Evolutionary conservation across 2,797 vertebrate genomes (phyloP).

Genomic region (Cebuella pygmaea): DNA sequence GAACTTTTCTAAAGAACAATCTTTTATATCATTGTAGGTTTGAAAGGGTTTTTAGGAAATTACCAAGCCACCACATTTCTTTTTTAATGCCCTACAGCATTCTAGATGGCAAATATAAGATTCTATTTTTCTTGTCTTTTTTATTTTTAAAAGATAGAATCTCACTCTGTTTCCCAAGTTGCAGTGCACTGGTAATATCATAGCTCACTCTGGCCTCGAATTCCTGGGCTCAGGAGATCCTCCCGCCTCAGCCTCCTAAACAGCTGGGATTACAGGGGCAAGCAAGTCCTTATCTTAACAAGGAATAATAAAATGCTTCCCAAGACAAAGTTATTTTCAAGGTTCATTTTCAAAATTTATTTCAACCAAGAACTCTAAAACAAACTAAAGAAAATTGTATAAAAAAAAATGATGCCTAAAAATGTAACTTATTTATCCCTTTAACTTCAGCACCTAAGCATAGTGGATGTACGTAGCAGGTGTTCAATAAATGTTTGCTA

Average conservation of each 20-base stretch:
- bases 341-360: conserved; percentile 40
- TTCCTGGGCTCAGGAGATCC: background rate
- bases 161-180: background rate
- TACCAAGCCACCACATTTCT: background rate
- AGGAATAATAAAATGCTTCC: conserved; percentile 10
- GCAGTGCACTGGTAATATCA: background rate
- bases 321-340: conserved; percentile 16
- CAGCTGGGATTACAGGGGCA: background rate
- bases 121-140: background rate
- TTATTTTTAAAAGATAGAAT: background rate
- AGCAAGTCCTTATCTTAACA: background rate
- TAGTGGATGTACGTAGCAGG: background rate
- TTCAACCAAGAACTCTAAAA: conserved; percentile 43
- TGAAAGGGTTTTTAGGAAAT: background rate
- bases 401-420: conserved; percentile 24
- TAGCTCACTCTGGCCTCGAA: background rate
- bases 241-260: background rate
- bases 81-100: background rate
- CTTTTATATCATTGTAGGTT: background rate
- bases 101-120: background rate
- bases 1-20: conserved; percentile 3
- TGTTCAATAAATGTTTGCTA: background rate
- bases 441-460: background rate
- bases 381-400: conserved; percentile 28
- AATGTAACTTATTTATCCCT: background rate